Conservation (phyloP, 2,797 vertebrate species). For the Prunella strophiata region DNA sequence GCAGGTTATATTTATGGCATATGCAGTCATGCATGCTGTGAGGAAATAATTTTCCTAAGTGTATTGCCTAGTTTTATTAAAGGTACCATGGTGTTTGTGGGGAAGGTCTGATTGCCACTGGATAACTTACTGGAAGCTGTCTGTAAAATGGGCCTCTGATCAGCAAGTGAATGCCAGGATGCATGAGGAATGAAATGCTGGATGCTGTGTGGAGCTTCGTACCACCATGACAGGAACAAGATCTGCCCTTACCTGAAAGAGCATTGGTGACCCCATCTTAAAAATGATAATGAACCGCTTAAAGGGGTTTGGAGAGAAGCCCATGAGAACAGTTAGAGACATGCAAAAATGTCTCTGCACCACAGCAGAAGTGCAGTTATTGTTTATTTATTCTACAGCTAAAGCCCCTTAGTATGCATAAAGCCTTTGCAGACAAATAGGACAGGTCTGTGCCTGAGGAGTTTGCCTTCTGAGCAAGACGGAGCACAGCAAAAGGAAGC, state of each 20-base stretch:
- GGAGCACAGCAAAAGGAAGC: constrained; percentile 6
- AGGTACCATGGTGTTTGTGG: background rate
- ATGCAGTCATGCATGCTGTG: background rate
- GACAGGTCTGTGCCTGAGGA: constrained; percentile 59
- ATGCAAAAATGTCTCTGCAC: constrained; percentile 7
- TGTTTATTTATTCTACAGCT: constrained; percentile 46
- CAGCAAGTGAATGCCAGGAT: background rate
- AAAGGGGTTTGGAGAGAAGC: constrained; percentile 13
- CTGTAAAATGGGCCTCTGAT: background rate
- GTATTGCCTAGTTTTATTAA: background rate
- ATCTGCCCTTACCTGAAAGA: background rate
- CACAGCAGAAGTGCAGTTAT: background rate
- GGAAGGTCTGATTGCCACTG: background rate
- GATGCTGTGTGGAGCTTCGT: background rate
- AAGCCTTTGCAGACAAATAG: constrained; percentile 20
- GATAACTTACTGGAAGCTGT: background rate
- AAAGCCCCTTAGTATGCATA: constrained; percentile 11
- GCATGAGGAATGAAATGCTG: background rate
- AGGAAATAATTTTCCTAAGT: background rate
- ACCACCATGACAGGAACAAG: background rate
- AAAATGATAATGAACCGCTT: background rate
- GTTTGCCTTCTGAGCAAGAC: constrained; percentile 30
- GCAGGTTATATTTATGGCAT: background rate
- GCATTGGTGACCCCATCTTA: background rate
- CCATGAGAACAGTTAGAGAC: constrained; percentile 46